Evolutionary conservation across 2,888 invertebrate species (phyloP), one percentile per base, ranked within the genome.

Genomic region (Suillia variegata): DNA sequence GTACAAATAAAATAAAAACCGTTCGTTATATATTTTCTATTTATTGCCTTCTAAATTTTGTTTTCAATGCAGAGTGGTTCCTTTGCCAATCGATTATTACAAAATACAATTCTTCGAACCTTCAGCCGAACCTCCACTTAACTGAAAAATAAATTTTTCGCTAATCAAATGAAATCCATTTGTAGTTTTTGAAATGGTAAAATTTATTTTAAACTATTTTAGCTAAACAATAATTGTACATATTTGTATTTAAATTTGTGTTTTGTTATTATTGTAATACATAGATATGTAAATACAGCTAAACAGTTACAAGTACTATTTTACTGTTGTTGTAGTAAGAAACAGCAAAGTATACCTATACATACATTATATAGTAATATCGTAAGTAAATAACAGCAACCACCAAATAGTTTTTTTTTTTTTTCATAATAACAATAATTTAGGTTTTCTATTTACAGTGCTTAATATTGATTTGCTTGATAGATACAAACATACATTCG

Each of bases 301-400:
- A 38, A 38, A 38, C 38, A 26, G 38, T 38, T n/a, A 38, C 38
- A 38, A 4, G n/a, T 38, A 13, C 6, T 13, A 38, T 38, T 13
- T 13, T n/a, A 12, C n/a, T 4, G 6, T 38, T 38, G 13, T 13
- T 38, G 38, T n/a, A 38, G 4, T 38, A 13, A n/a, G 10, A 38
- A 38, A 38, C 38, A 38, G 6, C n/a, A 13, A 26, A 38, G 38
- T 38, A 13, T 12, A 8, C n/a, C n/a, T n/a, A 54, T 24, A 54
- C 45, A 18, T 47, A 18, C 20, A 33, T 54, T 33, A 49, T 45
- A 21, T 54, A 12, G 18, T 24, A 24, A 49, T 24, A 49, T 8
- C 26, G 15, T 6, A 21, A 49, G n/a, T n/a, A n/a, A n/a, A 34
- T 56, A 56, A 49, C 56, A 56, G 56, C 56, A 56, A 56, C 50